These are phyloP conservation scores for Drosophila pseudoananassae DNA, from an alignment of 1,140 invertebrate species.

Conservation along the genomic window DNA sequence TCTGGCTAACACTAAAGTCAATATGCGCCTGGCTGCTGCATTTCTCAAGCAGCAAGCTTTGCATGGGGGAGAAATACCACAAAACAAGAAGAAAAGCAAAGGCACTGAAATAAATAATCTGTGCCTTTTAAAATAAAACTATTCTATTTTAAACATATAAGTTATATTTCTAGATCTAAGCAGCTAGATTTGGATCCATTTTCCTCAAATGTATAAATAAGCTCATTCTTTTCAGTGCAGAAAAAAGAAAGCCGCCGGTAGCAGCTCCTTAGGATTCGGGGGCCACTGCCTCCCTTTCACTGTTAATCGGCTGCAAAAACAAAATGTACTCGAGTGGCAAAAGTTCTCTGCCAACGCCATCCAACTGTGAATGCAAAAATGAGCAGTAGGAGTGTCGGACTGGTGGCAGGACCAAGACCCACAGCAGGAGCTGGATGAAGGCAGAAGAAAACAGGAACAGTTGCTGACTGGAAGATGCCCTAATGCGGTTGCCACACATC, in stretches of 20 bases:
- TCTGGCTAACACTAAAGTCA: constrained; percentile 44
- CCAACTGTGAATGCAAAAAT: constrained; percentile 63
- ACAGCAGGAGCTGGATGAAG: constrained; percentile 19
- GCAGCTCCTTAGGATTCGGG: constrained; percentile 50
- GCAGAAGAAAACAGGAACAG: constrained; percentile 16
- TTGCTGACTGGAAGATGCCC: constrained; percentile 34
- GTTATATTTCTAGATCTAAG: too few species aligned
- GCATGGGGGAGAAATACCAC: constrained; percentile 10
- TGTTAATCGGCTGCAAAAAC: constrained; percentile 76
- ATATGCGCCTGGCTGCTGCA: constrained; percentile 38
- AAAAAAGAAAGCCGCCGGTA: neutral
- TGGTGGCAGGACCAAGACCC: neutral
- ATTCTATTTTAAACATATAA: too few species aligned
- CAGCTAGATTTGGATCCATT: neutral
- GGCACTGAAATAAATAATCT: neutral
- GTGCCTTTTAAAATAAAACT: too few species aligned
- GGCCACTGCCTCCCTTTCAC: constrained; percentile 29
- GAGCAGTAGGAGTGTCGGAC: constrained; percentile 11
- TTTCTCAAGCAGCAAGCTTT: constrained; percentile 41
- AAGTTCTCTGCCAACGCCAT: constrained; percentile 46
- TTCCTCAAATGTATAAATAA: neutral
- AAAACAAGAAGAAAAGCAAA: neutral
- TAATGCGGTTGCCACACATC: constrained; percentile 51
- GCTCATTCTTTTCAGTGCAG: constrained; percentile 1
- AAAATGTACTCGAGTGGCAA: constrained; percentile 73